Evolutionary conservation across 1,140 invertebrate species (phyloP).

Genomic region (Zaprionus gabonicus): DNA sequence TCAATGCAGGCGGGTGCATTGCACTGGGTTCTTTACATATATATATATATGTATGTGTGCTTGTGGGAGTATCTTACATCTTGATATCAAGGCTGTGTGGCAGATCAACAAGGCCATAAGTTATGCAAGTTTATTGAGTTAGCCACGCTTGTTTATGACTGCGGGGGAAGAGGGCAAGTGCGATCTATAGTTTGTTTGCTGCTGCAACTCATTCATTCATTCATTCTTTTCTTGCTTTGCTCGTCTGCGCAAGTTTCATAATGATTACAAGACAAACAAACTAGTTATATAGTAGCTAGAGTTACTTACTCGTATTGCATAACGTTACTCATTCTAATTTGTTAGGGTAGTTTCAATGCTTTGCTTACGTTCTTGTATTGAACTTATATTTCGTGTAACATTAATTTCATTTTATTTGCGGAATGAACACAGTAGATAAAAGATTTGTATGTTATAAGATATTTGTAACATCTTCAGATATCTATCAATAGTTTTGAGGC

Average conservation of each 20-base stretch:
- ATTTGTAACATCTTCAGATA: too few species aligned
- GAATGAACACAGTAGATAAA: too few species aligned
- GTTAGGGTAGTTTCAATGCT: neutral
- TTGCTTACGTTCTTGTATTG: neutral
- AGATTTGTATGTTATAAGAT: too few species aligned
- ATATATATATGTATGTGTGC: too few species aligned
- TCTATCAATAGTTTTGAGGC: neutral
- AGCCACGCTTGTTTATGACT: neutral
- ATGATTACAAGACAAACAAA: too few species aligned
- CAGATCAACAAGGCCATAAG: neutral
- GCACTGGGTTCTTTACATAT: neutral
- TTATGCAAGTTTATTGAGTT: conserved; percentile 4
- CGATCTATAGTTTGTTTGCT: neutral
- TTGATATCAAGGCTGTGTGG: conserved; percentile 6
- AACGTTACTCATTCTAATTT: too few species aligned
- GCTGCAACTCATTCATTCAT: neutral
- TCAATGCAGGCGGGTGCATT: neutral
- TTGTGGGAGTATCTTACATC: neutral
- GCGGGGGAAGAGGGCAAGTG: neutral
- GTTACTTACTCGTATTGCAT: too few species aligned
- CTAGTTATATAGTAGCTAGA: too few species aligned
- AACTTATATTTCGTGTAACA: neutral
- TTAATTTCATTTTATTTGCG: neutral
- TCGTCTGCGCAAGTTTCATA: neutral
- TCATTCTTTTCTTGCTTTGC: neutral